A percentile compares a stretch with the other conserved stretches of the same genome.
phyloP scores from a whole-genome alignment of 1,140 invertebrate species.

The Plectus sambesii region DNA sequence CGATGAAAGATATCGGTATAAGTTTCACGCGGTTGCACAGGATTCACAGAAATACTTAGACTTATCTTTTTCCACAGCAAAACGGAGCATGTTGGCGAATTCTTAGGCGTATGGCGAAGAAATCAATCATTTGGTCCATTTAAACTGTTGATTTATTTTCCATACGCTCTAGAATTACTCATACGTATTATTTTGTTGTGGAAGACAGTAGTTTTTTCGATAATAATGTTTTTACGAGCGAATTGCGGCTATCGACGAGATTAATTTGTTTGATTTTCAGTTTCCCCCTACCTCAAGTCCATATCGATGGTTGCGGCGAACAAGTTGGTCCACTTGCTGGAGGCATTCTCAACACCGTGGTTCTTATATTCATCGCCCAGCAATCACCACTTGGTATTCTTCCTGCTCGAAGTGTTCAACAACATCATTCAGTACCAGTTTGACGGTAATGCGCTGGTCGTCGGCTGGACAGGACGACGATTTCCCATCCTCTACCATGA shows the following conservation, averaged over 20 bases:
- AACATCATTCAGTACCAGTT: conserved; percentile 99
- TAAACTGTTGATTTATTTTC: no score
- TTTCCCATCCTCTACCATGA: no score
- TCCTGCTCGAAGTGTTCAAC: conserved; percentile 96
- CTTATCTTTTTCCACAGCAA: no score
- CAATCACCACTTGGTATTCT: conserved; percentile 96
- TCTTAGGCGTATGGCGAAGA: no score
- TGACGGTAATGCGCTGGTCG: conserved; percentile 61
- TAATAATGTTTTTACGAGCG: background rate
- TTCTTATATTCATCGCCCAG: conserved; percentile 89
- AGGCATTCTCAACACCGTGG: conserved; percentile 94
- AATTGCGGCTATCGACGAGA: background rate
- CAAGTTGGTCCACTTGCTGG: conserved; percentile 88
- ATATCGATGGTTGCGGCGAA: conserved; percentile 96
- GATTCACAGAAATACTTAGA: conserved; percentile 5
- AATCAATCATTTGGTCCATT: no score
- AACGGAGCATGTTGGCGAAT: no score
- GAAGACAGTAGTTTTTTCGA: background rate
- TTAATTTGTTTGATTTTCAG: conserved; percentile 54
- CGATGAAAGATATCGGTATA: no score
- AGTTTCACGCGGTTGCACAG: conserved; percentile 2
- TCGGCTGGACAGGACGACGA: no score
- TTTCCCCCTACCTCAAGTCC: conserved; percentile 97
- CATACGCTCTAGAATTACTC: conserved; percentile 6
- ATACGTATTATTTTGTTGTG: conserved; percentile 18